These are phyloP conservation scores for Conops quadrifasciatus DNA, from an alignment of 2,888 invertebrate species.

Conservation along the genomic window DNA sequence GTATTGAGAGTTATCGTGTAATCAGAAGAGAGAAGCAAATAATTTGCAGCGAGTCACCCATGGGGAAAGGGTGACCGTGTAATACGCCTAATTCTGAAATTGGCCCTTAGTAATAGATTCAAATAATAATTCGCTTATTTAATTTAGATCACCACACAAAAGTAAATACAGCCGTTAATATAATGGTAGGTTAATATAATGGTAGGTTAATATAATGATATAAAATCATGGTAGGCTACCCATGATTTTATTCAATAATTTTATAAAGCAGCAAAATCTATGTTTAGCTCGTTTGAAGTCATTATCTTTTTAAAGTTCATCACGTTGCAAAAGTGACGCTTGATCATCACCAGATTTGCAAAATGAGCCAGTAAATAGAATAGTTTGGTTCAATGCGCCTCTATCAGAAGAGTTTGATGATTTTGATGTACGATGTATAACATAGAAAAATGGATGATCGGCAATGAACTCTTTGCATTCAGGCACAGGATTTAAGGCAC, in stretches of 20 bases:
- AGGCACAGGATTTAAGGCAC: conserved; percentile 17
- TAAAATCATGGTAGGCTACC: too few species aligned
- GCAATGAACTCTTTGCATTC: conserved; percentile 50
- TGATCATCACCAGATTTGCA: background rate
- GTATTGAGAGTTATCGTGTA: too few species aligned
- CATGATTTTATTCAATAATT: conserved; percentile 5
- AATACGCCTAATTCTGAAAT: too few species aligned
- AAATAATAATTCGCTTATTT: too few species aligned
- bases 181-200: too few species aligned
- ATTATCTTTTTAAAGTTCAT: background rate
- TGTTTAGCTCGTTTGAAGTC: background rate
- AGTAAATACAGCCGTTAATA: too few species aligned
- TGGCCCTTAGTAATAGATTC: too few species aligned
- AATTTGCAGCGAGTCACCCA: too few species aligned
- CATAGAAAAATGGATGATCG: conserved; percentile 58
- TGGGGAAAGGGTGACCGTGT: too few species aligned
- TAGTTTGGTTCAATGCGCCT: background rate
- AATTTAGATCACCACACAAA: too few species aligned
- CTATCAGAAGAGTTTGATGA: background rate
- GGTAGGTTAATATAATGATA: too few species aligned
- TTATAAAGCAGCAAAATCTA: background rate
- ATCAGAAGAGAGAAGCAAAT: too few species aligned
- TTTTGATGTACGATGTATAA: conserved; percentile 39
- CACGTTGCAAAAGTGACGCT: conserved; percentile 1
- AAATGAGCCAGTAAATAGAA: conserved; percentile 19